Evolutionary conservation across 2,797 vertebrate species (phyloP).

Genomic region (Pogonophryne albipinna): DNA sequence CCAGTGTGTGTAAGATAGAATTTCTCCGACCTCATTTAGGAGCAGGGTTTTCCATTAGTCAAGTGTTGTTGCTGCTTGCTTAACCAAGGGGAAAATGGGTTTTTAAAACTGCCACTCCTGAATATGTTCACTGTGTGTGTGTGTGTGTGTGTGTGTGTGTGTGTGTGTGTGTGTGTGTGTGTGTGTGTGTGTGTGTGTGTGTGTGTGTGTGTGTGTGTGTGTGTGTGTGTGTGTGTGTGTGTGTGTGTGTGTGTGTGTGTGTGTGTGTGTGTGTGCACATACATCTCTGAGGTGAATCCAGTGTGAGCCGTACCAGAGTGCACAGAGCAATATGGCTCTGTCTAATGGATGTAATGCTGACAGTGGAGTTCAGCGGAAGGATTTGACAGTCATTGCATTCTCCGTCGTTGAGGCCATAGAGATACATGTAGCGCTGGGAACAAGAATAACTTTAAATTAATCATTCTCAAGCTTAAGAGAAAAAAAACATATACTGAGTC

Average conservation of each 20-base stretch:
- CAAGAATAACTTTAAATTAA: conserved; percentile 41
- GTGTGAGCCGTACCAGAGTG: conserved; percentile 37
- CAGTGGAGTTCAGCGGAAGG: conserved; percentile 41
- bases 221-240: conserved; percentile 24
- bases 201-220: neutral
- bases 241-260: conserved; percentile 43
- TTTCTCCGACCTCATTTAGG: conserved; percentile 83
- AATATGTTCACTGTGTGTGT: conserved; percentile 71
- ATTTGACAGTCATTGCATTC: conserved; percentile 60
- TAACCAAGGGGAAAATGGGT: conserved; percentile 86
- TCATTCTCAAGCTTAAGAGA: conserved; percentile 10
- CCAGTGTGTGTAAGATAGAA: conserved; percentile 76
- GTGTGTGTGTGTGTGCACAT: neutral
- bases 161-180: no score
- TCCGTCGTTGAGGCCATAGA: conserved; percentile 39
- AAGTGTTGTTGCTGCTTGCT: conserved; percentile 85
- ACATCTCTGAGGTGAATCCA: conserved; percentile 43
- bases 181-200: conserved; percentile 40
- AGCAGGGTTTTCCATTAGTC: conserved; percentile 83
- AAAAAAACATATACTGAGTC: neutral
- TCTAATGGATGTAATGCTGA: conserved; percentile 65
- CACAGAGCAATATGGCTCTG: conserved; percentile 29
- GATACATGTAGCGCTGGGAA: neutral
- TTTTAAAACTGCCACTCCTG: conserved; percentile 82
- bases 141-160: neutral